phyloP scores from a whole-genome alignment of 2,888 invertebrate genomes.

The Zeuzera pyrina region DNA sequence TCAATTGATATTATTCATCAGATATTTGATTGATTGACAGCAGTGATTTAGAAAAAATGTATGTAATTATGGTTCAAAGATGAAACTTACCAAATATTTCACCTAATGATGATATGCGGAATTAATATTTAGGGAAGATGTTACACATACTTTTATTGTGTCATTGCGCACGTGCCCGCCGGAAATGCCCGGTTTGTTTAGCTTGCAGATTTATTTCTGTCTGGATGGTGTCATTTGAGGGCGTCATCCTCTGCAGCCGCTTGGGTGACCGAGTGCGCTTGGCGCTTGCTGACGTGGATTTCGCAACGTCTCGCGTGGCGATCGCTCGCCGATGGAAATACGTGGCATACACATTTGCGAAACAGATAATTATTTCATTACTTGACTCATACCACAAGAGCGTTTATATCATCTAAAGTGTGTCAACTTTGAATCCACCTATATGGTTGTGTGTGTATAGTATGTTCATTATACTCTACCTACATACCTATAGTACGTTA shows the following conservation, averaged over 20 bases:
- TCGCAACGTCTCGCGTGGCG: conserved; percentile 38
- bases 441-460: too few species aligned
- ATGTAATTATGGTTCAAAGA: too few species aligned
- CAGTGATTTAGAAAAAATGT: too few species aligned
- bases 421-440: conserved; percentile 5
- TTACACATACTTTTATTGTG: conserved; percentile 54
- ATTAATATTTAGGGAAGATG: conserved; percentile 19
- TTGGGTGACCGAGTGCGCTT: conserved; percentile 32
- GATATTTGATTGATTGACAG: too few species aligned
- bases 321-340: conserved; percentile 39
- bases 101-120: conserved; percentile 9
- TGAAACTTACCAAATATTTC: too few species aligned
- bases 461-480: too few species aligned
- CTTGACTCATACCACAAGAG: too few species aligned
- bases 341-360: conserved; percentile 31
- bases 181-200: conserved; percentile 67
- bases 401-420: conserved; percentile 6
- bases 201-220: conserved; percentile 66
- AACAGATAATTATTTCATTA: conserved; percentile 21
- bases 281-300: conserved; percentile 48
- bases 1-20: too few species aligned
- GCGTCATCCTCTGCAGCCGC: conserved; percentile 53
- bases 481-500: too few species aligned
- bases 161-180: conserved; percentile 49
- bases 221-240: conserved; percentile 56